Percentiles rank a stretch among this genome's conserved stretches.
phyloP scores from a whole-genome alignment of 2,113 vertebrate species.

The Dipodomys spectabilis region DNA sequence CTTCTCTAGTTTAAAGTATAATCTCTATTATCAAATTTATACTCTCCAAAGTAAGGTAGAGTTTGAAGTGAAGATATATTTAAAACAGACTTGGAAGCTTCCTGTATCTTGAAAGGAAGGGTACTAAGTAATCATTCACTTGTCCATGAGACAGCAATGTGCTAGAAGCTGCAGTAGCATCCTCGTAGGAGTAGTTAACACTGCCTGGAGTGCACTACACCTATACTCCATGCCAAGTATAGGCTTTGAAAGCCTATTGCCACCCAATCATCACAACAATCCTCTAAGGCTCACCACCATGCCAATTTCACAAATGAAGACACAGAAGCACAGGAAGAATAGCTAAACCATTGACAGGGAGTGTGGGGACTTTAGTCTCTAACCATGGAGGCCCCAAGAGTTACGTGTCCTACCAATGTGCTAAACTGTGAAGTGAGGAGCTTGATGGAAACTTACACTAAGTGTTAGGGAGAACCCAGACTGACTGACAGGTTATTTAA shows the following conservation, averaged over 20 bases:
- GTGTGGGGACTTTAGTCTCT: background rate
- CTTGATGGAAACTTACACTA: background rate
- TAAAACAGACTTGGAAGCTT: background rate
- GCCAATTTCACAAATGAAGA: background rate
- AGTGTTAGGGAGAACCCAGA: background rate
- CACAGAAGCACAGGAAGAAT: too few relatives aligned
- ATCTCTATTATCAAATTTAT: background rate
- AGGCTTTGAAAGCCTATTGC: background rate
- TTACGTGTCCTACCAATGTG: too few relatives aligned
- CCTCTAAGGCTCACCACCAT: background rate
- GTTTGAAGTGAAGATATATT: background rate
- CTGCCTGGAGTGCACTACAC: accelerated
- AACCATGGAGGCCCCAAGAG: background rate
- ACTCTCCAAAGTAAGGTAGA: background rate
- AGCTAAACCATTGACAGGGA: background rate
- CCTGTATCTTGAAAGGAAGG: background rate
- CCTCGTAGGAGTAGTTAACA: too few relatives aligned
- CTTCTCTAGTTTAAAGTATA: background rate
- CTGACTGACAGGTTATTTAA: background rate
- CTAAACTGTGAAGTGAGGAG: background rate
- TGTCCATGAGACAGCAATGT: background rate
- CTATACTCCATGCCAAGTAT: background rate
- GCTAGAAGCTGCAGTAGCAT: background rate
- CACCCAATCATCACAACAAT: background rate
- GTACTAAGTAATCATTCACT: background rate